Conservation (phyloP, 1,140 invertebrate species). For the Drosophila sucinea region DNA sequence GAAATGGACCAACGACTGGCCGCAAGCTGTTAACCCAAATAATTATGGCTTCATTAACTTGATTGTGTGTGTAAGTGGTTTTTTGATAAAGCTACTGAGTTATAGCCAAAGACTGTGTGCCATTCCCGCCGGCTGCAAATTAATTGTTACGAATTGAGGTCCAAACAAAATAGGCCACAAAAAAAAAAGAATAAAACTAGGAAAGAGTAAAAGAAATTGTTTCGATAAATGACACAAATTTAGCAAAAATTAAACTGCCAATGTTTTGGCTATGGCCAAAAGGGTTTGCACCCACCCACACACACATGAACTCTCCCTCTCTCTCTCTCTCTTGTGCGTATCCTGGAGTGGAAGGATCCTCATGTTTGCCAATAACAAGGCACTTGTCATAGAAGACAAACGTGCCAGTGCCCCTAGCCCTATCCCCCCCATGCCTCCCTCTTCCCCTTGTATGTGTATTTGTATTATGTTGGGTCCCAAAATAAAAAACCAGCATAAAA, state of each 20-base stretch:
- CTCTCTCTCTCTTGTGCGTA: not conserved
- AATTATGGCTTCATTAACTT: constrained; percentile 81
- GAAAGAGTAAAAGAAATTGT: constrained; percentile 43
- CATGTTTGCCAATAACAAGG: constrained; percentile 46
- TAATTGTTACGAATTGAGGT: constrained; percentile 60
- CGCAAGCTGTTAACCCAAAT: constrained; percentile 81
- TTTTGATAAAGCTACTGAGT: constrained; percentile 78
- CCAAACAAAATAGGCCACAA: constrained; percentile 39
- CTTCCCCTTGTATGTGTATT: not conserved
- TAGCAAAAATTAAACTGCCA: constrained; percentile 71
- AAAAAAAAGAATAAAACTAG: constrained; percentile 6
- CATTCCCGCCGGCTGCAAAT: constrained; percentile 41
- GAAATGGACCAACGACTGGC: constrained; percentile 47
- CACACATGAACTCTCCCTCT: constrained; percentile 1
- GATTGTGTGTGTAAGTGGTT: constrained; percentile 80
- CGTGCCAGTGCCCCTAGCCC: not conserved
- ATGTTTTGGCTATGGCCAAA: constrained; percentile 5
- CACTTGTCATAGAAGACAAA: constrained; percentile 26
- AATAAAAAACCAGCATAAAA: constrained; percentile 37
- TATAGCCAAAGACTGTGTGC: constrained; percentile 51
- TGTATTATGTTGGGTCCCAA: constrained; percentile 5
- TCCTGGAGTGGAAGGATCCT: constrained; percentile 28
- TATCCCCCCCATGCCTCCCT: not conserved
- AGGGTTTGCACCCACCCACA: constrained; percentile 12
- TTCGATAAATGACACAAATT: constrained; percentile 69